Evolutionary conservation across 2,888 invertebrate genomes (phyloP).

Genomic region (Barypeithes pellucidus): DNA sequence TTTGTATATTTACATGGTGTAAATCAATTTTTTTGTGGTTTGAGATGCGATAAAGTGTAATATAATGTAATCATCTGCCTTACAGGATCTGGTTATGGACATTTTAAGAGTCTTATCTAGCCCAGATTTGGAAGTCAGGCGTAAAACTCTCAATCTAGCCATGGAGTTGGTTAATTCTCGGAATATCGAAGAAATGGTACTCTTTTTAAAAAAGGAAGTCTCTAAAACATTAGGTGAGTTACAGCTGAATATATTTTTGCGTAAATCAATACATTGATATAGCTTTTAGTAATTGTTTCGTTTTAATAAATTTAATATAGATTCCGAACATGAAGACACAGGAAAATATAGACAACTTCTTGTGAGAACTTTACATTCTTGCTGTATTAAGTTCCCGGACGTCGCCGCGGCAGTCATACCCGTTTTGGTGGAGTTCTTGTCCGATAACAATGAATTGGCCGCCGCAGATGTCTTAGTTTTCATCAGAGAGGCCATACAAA

Average conservation of each 20-base stretch:
- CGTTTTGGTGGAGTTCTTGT: conserved; percentile 93
- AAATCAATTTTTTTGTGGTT: no score
- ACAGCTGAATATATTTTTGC: neutral
- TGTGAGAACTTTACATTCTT: conserved; percentile 94
- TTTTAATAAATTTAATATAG: conserved; percentile 66
- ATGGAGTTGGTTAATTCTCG: conserved; percentile 93
- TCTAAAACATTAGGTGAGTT: conserved; percentile 78
- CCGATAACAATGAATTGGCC: conserved; percentile 90
- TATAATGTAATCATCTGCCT: no score
- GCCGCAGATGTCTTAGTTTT: conserved; percentile 96
- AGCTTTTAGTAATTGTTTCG: no score
- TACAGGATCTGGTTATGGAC: conserved; percentile 94
- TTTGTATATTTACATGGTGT: no score
- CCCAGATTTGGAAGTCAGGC: conserved; percentile 90
- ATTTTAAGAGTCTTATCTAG: conserved; percentile 93
- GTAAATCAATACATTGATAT: no score
- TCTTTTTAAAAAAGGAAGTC: conserved; percentile 93
- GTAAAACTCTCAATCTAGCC: conserved; percentile 73
- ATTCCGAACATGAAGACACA: conserved; percentile 92
- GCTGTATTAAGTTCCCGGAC: conserved; percentile 96
- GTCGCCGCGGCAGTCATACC: conserved; percentile 95
- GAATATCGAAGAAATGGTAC: conserved; percentile 96
- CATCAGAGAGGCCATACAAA: conserved; percentile 96
- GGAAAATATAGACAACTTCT: conserved; percentile 96
- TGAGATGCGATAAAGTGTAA: no score